Conservation (phyloP, 1,140 invertebrate species). For the Panonychus citri region DNA sequence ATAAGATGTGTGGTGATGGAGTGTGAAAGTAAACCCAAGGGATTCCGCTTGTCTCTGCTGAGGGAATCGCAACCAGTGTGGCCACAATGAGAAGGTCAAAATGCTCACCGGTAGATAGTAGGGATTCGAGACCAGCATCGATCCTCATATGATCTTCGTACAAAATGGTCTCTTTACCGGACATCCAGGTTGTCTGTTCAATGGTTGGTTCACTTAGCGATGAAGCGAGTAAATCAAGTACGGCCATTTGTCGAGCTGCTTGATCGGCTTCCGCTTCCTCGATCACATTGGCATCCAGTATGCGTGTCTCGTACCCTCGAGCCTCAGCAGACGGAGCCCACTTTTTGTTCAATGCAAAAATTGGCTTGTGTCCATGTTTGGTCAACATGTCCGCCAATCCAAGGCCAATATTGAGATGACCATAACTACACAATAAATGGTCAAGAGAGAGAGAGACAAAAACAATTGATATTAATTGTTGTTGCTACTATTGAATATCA, state of each 20-base stretch:
- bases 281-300: neutral
- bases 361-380: neutral
- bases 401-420: neutral
- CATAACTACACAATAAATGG: neutral
- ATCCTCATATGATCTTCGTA: neutral
- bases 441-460: too few species aligned
- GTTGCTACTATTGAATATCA: too few species aligned
- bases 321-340: neutral
- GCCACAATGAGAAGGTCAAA: neutral
- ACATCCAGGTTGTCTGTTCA: neutral
- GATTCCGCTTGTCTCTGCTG: neutral
- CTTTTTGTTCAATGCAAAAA: neutral
- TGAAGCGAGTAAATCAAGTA: neutral
- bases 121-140: neutral
- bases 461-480: too few species aligned
- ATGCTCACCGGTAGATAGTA: neutral
- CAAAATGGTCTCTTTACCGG: neutral
- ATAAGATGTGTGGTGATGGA: neutral
- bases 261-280: neutral
- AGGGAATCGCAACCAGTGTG: neutral
- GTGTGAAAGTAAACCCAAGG: neutral
- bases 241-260: neutral
- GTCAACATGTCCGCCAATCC: neutral
- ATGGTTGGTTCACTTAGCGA: neutral
- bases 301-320: neutral